phyloP scores from a whole-genome alignment of 2,797 vertebrate species.

The Pachyuromys duprasi region DNA sequence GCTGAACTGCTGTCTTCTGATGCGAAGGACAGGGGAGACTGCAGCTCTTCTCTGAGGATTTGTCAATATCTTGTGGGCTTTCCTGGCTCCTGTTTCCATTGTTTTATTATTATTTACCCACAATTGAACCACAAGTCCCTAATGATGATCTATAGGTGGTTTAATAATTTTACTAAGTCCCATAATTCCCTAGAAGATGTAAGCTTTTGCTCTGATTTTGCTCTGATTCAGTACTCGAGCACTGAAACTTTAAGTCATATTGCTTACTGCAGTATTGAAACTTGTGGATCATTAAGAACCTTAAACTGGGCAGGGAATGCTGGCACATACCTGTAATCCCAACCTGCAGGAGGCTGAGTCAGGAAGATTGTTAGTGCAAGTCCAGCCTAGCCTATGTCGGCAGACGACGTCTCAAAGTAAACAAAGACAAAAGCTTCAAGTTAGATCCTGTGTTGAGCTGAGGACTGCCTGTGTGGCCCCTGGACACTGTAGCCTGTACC shows the following conservation, averaged over 20 bases:
- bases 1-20: background rate
- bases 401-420: background rate
- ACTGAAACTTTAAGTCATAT: background rate
- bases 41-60: background rate
- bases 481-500: background rate
- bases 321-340: background rate
- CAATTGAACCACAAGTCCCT: background rate
- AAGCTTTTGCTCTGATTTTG: background rate
- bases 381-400: background rate
- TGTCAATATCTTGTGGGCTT: background rate
- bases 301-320: background rate
- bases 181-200: background rate
- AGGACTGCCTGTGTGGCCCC: background rate
- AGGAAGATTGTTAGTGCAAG: background rate
- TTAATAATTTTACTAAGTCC: background rate
- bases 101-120: constrained; percentile 15
- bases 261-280: background rate
- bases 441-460: background rate
- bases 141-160: background rate
- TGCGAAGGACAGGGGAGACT: background rate
- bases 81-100: background rate
- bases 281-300: background rate
- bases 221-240: background rate
- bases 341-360: background rate
- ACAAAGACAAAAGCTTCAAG: background rate